A percentile compares a stretch with the other conserved stretches of the same genome.
Evolutionary conservation across 2,888 invertebrate genomes (phyloP).

Genomic region (Gymnosoma rotundatum): DNA sequence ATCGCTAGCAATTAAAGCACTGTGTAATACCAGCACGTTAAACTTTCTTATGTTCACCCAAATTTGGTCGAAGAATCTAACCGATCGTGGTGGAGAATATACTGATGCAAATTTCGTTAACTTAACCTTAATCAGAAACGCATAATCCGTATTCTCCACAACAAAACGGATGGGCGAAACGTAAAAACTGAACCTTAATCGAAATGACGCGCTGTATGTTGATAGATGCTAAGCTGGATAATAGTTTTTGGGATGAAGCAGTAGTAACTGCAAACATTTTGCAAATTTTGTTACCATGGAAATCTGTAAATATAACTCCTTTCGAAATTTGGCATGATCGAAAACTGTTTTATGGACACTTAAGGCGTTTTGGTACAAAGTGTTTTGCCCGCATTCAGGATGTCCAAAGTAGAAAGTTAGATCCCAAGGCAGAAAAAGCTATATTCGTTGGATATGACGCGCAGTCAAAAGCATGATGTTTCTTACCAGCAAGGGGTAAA

Average conservation of each 20-base stretch:
- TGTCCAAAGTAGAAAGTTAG: slow-evolving; percentile 53
- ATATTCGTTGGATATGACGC: slow-evolving; percentile 25
- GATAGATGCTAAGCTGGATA: slow-evolving; percentile 23
- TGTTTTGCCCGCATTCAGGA: slow-evolving; percentile 63
- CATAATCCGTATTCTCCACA: slow-evolving; percentile 66
- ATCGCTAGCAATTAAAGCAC: neutral
- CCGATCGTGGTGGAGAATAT: slow-evolving; percentile 14
- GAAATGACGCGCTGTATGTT: slow-evolving; percentile 59
- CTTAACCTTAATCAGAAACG: slow-evolving; percentile 67
- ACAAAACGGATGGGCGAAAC: slow-evolving; percentile 68
- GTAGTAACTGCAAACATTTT: slow-evolving; percentile 4
- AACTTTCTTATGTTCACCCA: slow-evolving; percentile 15
- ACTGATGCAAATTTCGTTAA: neutral
- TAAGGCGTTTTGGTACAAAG: slow-evolving; percentile 57
- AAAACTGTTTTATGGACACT: slow-evolving; percentile 39
- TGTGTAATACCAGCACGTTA: neutral
- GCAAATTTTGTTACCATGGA: no score
- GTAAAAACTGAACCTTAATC: slow-evolving; percentile 65
- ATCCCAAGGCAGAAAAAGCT: slow-evolving; percentile 26
- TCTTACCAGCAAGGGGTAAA: slow-evolving; percentile 37
- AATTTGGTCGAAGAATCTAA: slow-evolving; percentile 54
- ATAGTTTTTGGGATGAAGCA: slow-evolving; percentile 40
- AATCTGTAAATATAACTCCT: no score
- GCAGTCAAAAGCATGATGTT: slow-evolving; percentile 64
- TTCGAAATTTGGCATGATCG: neutral